A percentile compares a stretch with the other conserved stretches of the same genome.
phyloP scores from a whole-genome alignment of 2,888 invertebrate genomes.

The Himalopsyche tibetana region DNA sequence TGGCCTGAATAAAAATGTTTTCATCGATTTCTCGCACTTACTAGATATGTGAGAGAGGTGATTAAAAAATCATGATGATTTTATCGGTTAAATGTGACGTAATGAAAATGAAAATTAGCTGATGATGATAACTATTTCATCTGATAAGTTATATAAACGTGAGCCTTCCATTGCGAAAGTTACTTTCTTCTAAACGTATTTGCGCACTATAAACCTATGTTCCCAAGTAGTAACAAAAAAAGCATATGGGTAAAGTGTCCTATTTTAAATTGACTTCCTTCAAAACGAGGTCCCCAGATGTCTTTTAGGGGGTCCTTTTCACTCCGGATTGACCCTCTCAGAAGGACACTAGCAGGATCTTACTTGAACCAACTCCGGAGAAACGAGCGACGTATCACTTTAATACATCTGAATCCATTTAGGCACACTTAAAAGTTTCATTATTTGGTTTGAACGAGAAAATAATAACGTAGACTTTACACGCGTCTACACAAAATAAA shows the following conservation, averaged over 20 bases:
- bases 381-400: background rate
- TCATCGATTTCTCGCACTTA: too few species aligned
- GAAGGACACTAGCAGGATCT: background rate
- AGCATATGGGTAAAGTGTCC: slow-evolving; percentile 22
- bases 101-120: background rate
- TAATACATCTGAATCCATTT: too few species aligned
- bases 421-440: too few species aligned
- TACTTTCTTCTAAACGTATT: background rate
- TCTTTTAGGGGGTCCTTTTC: slow-evolving; percentile 20
- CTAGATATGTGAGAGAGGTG: too few species aligned
- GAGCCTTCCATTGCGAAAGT: background rate
- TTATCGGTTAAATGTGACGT: too few species aligned
- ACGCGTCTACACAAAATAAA: too few species aligned
- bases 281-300: slow-evolving; percentile 32
- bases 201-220: slow-evolving; percentile 34
- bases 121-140: slow-evolving; percentile 18
- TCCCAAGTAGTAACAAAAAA: slow-evolving; percentile 18
- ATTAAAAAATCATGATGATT: too few species aligned
- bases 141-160: background rate
- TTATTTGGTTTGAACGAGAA: too few species aligned
- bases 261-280: slow-evolving; percentile 34
- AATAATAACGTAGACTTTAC: too few species aligned
- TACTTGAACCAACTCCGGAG: background rate
- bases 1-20: too few species aligned
- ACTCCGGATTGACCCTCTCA: slow-evolving; percentile 18